These are phyloP conservation scores for Acanthaster planci DNA, from an alignment of 35 echinoderm and acorn worm species.

Conservation along the genomic window DNA sequence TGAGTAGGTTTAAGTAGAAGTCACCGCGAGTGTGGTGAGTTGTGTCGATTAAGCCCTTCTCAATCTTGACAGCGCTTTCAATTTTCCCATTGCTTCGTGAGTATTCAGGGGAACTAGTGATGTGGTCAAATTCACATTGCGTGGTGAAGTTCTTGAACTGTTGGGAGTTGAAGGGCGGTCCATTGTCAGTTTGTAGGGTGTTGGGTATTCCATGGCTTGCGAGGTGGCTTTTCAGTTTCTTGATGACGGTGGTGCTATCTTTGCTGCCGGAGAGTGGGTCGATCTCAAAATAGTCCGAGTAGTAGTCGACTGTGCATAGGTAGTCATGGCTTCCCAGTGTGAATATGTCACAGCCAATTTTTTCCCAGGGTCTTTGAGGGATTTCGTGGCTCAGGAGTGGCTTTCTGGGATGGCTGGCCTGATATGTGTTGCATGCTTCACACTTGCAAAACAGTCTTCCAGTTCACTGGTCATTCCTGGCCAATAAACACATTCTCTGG, in stretches of 20 bases:
- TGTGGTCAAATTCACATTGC: conserved; percentile 65
- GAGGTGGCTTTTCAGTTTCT: conserved; percentile 28
- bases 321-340: conserved; percentile 21
- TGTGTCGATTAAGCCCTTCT: conserved; percentile 39
- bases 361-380: conserved; percentile 6
- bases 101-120: conserved; percentile 45
- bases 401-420: not conserved
- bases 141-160: conserved; percentile 55
- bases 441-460: conserved; percentile 24
- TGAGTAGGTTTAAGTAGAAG: conserved; percentile 60
- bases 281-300: conserved; percentile 47
- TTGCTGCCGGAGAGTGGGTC: conserved; percentile 36
- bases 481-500: conserved; percentile 50
- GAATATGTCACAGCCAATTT: conserved; percentile 34
- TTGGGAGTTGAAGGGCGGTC: conserved; percentile 55
- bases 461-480: conserved; percentile 33
- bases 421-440: conserved; percentile 35
- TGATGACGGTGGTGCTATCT: conserved; percentile 51
- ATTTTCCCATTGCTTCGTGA: conserved; percentile 63
- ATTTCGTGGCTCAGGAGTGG: conserved; percentile 22
- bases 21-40: conserved; percentile 15
- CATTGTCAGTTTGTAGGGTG: not conserved
- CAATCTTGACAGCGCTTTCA: conserved; percentile 59
- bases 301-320: conserved; percentile 37
- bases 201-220: conserved; percentile 29